phyloP scores from a whole-genome alignment of 2,888 invertebrate genomes.

The Ennomos quercinarius region DNA sequence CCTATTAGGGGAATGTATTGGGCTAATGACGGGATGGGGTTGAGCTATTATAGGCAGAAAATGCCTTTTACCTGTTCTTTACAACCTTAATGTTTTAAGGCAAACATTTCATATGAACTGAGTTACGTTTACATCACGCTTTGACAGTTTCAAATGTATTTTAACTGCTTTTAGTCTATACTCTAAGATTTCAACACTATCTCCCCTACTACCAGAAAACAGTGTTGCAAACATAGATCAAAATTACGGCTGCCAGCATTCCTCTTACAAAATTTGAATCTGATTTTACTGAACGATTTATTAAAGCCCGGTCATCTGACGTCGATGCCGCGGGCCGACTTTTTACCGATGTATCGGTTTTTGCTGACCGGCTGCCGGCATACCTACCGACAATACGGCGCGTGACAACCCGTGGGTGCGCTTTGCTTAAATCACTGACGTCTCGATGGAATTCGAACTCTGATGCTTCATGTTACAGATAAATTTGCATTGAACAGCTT shows the following conservation, averaged over 20 bases:
- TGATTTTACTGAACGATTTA: slow-evolving; percentile 41
- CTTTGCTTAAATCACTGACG: slow-evolving; percentile 58
- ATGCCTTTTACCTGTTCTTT: too few species aligned
- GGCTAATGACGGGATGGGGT: too few species aligned
- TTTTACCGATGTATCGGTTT: slow-evolving; percentile 63
- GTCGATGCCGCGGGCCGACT: slow-evolving; percentile 48
- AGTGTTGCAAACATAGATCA: too few species aligned
- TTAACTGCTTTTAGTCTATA: too few species aligned
- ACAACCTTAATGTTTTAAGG: too few species aligned
- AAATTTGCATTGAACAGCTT: slow-evolving; percentile 24
- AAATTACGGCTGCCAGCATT: slow-evolving; percentile 10
- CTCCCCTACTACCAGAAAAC: too few species aligned
- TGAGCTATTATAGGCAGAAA: too few species aligned
- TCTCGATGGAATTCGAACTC: slow-evolving; percentile 41
- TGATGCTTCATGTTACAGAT: slow-evolving; percentile 15
- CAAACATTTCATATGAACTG: too few species aligned
- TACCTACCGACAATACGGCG: slow-evolving; percentile 65
- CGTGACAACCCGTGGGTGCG: slow-evolving; percentile 81
- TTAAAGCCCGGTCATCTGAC: slow-evolving; percentile 44
- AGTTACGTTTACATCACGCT: too few species aligned
- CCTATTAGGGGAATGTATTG: too few species aligned
- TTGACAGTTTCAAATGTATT: too few species aligned
- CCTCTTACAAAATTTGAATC: slow-evolving; percentile 16
- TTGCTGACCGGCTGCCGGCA: slow-evolving; percentile 53
- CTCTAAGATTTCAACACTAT: too few species aligned